Conservation (phyloP, 2,113 vertebrate genomes). For the Dipodomys spectabilis region DNA sequence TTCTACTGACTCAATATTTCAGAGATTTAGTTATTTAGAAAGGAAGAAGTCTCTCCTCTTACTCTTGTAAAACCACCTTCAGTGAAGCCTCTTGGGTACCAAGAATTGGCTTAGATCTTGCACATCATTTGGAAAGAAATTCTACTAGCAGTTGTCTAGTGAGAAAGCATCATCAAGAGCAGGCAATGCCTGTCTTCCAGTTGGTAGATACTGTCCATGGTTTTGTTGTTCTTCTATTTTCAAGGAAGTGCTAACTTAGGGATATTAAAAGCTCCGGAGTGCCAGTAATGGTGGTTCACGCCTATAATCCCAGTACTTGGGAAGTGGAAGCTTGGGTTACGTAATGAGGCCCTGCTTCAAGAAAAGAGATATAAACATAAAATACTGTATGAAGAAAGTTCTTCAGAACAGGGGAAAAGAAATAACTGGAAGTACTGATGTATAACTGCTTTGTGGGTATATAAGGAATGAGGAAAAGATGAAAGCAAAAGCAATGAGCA, state of each 20-base stretch:
- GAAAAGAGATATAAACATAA: not conserved
- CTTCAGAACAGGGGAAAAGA: not conserved
- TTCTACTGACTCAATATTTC: not conserved
- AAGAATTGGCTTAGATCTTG: not conserved
- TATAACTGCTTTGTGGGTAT: not conserved
- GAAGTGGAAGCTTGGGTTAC: no score
- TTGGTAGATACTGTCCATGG: not conserved
- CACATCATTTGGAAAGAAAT: not conserved
- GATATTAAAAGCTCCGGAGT: not conserved
- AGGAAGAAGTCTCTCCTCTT: not conserved
- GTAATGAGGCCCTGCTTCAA: no score
- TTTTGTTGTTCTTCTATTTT: constrained; percentile 10
- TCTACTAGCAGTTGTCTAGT: not conserved
- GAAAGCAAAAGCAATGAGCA: not conserved
- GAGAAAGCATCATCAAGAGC: not conserved
- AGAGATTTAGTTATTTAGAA: not conserved
- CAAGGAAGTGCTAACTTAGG: not conserved
- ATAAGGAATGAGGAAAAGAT: not conserved
- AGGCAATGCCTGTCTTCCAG: not conserved
- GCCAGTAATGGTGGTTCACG: no score
- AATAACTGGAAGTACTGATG: not conserved
- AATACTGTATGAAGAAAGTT: not conserved
- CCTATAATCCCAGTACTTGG: no score
- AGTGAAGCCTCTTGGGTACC: not conserved
- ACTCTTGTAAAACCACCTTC: not conserved